These are phyloP conservation scores for Ivindomyrus marchei DNA, from an alignment of 2,113 vertebrate genomes.

Conservation along the genomic window DNA sequence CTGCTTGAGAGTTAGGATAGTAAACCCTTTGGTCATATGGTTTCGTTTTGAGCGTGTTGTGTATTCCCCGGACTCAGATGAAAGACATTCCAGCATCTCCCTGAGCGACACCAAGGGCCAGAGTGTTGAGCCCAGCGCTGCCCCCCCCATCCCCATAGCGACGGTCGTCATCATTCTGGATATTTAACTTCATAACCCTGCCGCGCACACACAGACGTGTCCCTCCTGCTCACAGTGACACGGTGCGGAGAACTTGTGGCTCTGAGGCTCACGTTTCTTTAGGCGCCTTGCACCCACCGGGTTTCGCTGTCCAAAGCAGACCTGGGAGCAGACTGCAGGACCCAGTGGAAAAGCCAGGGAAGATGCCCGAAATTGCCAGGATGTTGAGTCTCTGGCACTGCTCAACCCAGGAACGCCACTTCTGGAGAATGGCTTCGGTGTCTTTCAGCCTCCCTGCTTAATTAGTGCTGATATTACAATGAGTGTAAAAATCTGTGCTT, in stretches of 20 bases:
- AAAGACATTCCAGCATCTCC: neutral
- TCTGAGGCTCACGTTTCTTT: neutral
- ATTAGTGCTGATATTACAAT: neutral
- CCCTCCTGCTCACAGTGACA: neutral
- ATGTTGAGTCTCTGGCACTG: neutral
- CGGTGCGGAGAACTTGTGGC: neutral
- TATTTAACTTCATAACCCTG: neutral
- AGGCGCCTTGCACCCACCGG: neutral
- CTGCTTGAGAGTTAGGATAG: neutral
- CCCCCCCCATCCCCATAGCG: neutral
- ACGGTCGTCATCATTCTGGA: neutral
- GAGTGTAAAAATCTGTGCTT: neutral
- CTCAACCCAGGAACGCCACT: neutral
- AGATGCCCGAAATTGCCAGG: neutral
- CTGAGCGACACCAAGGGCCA: neutral
- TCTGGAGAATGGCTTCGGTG: neutral
- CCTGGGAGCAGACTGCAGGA: neutral
- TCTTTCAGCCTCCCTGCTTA: neutral
- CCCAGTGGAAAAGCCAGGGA: neutral
- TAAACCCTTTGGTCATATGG: neutral
- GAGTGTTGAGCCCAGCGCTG: neutral
- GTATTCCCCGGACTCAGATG: neutral
- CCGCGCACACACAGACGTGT: neutral
- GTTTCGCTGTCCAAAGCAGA: neutral
- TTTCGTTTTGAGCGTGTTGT: slow-evolving; percentile 3